Percentiles rank a stretch among this genome's conserved stretches.
phyloP scores from a whole-genome alignment of 2,888 invertebrate genomes.

The Cotesia congregata region DNA sequence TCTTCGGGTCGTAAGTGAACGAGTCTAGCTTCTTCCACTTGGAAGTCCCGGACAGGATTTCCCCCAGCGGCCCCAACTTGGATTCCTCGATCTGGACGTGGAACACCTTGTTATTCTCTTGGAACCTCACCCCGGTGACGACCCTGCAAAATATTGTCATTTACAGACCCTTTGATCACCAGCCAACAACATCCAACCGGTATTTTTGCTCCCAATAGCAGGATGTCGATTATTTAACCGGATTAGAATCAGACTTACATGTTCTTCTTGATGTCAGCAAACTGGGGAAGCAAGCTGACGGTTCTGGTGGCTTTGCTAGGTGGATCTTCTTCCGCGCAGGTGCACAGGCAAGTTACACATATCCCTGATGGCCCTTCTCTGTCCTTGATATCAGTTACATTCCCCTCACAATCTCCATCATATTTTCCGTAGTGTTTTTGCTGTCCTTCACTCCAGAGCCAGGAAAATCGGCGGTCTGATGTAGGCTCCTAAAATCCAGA shows the following conservation, averaged over 20 bases:
- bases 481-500: no score
- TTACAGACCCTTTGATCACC: no score
- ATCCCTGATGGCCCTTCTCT: accelerated
- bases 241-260: background rate
- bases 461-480: background rate
- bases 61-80: background rate
- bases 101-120: background rate
- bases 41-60: background rate
- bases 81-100: background rate
- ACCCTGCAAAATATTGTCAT: background rate
- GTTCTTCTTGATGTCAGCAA: background rate
- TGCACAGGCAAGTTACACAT: background rate
- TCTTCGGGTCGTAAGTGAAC: background rate
- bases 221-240: no score
- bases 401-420: background rate
- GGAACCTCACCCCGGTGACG: background rate
- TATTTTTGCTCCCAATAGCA: no score
- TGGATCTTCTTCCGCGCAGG: background rate
- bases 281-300: background rate
- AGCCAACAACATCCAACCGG: no score
- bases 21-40: background rate
- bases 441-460: background rate
- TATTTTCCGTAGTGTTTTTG: no score
- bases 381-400: background rate
- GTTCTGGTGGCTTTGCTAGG: background rate